phyloP scores from a whole-genome alignment of 2,888 invertebrate species.

The Polymixis flavicincta region DNA sequence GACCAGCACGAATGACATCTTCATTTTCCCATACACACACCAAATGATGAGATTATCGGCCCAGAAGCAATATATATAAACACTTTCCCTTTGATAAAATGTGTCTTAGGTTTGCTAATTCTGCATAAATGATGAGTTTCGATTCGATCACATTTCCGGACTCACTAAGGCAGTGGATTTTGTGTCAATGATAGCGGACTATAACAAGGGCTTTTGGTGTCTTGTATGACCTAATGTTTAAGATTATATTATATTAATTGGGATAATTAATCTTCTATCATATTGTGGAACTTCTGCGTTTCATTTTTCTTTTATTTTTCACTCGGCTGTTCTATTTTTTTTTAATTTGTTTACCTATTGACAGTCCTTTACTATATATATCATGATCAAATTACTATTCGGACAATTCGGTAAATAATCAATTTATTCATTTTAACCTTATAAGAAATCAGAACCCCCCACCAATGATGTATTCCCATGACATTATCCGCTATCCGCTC shows the following conservation, averaged over 20 bases:
- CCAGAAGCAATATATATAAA: conserved; percentile 79
- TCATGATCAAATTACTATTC: neutral
- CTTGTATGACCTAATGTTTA: neutral
- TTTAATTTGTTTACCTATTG: no score
- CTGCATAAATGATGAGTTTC: conserved; percentile 76
- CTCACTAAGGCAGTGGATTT: conserved; percentile 47
- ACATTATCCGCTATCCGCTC: conserved; percentile 45
- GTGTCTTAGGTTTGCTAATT: conserved; percentile 73
- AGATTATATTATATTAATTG: neutral
- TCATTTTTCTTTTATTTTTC: neutral
- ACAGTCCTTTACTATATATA: neutral
- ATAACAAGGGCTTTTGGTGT: no score
- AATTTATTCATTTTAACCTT: neutral
- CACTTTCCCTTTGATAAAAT: conserved; percentile 77
- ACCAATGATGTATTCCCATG: neutral
- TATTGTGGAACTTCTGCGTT: neutral
- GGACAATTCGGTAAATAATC: neutral
- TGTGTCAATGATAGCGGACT: conserved; percentile 40
- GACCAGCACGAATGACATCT: conserved; percentile 75
- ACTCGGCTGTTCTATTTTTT: no score
- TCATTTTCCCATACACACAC: conserved; percentile 64
- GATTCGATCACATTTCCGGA: conserved; percentile 71
- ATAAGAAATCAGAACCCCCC: neutral
- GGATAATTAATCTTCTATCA: neutral
- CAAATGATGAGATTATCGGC: conserved; percentile 70